Evolutionary conservation across 1,140 invertebrate species (phyloP).

Genomic region (Callitettix versicolor): DNA sequence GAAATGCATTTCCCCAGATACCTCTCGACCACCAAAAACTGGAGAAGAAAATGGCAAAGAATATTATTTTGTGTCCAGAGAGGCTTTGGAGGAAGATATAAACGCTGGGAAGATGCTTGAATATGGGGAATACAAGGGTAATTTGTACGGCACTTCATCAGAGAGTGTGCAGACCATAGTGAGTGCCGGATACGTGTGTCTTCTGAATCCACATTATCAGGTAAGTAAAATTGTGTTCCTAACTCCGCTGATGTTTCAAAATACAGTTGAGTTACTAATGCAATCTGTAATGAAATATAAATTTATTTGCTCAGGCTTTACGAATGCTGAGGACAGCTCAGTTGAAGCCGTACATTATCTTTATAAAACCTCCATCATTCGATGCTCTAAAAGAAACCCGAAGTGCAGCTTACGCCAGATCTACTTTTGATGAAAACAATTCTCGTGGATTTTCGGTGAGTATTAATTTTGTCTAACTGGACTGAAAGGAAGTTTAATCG

Average conservation of each 20-base stretch:
- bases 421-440: conserved; percentile 81
- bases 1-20: no score
- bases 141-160: conserved; percentile 88
- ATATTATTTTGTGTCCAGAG: conserved; percentile 83
- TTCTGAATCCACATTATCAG: conserved; percentile 89
- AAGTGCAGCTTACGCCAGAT: conserved; percentile 66
- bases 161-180: conserved; percentile 83
- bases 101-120: conserved; percentile 85
- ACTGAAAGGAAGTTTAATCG: no score
- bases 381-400: conserved; percentile 75
- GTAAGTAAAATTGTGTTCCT: conserved; percentile 29
- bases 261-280: background rate
- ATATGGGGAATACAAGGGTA: conserved; percentile 93
- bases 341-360: conserved; percentile 91
- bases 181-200: conserved; percentile 76
- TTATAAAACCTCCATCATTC: conserved; percentile 82
- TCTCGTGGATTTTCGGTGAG: conserved; percentile 81
- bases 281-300: no score
- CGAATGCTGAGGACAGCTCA: conserved; percentile 83
- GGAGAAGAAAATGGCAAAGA: conserved; percentile 89
- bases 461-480: conserved; percentile 23
- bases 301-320: conserved; percentile 64
- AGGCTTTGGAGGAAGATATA: conserved; percentile 88
- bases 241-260: no score
- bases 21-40: conserved; percentile 66